These are phyloP conservation scores for Sphenopsis melanotis DNA, from an alignment of 2,797 vertebrate species.

Conservation along the genomic window DNA sequence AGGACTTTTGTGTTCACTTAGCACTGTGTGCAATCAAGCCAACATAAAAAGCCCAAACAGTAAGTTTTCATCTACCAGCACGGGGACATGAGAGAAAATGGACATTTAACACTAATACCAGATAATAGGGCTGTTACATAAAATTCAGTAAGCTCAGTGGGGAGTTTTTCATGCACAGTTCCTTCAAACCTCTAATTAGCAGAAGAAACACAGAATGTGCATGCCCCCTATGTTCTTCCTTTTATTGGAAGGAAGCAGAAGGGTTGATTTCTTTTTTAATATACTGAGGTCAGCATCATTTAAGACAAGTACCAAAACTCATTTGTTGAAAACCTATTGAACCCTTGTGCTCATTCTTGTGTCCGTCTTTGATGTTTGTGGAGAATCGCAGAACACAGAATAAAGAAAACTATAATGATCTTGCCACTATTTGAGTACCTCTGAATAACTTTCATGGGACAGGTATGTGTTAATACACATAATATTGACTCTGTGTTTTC, in stretches of 20 bases:
- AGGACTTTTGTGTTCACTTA: not conserved
- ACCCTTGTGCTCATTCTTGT: not conserved
- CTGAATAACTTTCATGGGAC: not conserved
- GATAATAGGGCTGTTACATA: slow-evolving; percentile 54
- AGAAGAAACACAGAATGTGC: not conserved
- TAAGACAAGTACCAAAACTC: not conserved
- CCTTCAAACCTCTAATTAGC: slow-evolving; percentile 51
- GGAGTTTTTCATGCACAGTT: slow-evolving; percentile 2
- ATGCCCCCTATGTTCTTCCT: not conserved
- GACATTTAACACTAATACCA: slow-evolving; percentile 56
- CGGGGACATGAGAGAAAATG: not conserved
- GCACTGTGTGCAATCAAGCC: not conserved
- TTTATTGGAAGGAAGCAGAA: not conserved
- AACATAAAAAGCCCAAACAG: not conserved
- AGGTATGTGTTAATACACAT: not conserved
- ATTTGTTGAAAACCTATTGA: not conserved
- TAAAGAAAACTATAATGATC: not conserved
- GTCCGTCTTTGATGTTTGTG: not conserved
- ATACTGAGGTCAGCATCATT: not conserved
- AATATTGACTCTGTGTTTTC: not conserved
- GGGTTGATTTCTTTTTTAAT: not conserved
- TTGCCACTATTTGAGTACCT: not conserved
- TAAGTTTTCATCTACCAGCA: not conserved
- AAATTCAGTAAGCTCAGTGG: slow-evolving; percentile 40
- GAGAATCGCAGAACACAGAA: not conserved